Base-by-base conservation (phyloP, 2,888 invertebrate genomes). In the Notocelia uddmanniana region DNA sequence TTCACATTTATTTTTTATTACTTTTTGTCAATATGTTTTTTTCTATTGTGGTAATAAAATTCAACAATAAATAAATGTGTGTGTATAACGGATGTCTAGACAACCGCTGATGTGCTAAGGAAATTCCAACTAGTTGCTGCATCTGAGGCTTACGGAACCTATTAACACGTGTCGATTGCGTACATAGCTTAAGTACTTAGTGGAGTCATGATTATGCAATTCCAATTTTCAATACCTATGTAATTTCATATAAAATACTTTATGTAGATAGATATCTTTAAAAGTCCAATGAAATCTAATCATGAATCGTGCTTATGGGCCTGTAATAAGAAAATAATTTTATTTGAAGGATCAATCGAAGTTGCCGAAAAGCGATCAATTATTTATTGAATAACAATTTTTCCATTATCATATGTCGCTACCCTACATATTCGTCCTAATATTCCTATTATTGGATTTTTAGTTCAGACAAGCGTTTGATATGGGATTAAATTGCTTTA, bases 151-250 rank as follows among this genome's bases (percentile, higher is more conserved):
- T 77, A 77, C 77, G 72, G 68, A 77, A 77, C 78, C 79, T 82
- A 84, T 85, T 85, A 83, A 83, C 80, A 78, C 78, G 73, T 83
- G 81, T 79, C 75, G 75, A 79, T 81, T 84, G 80, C 83, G 80
- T 78, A 76, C 74, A 77, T 74, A 78, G 82, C 81, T 84, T n/a
- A n/a, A n/a, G n/a, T n/a, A n/a, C n/a, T n/a, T 83, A 84, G 74
- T 80, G 81, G 73, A 77, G 78, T 77, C 66, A 52, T 68, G 45
- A 59, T 41, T 54, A 58, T 62, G 45, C 64, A 69, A 58, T 63
- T 58, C 34, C 37, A 21, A 23, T 54, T 18, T 54, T 18, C 3
- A 37, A 21, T 21, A n/a, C n/a, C n/a, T n/a, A 15, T 37, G 18
- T 45, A 31, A 31, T 5, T 31, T 31, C 31, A 31, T 31, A 31